phyloP scores from a whole-genome alignment of 2,113 vertebrate species.

The Peucedramus taeniatus region DNA sequence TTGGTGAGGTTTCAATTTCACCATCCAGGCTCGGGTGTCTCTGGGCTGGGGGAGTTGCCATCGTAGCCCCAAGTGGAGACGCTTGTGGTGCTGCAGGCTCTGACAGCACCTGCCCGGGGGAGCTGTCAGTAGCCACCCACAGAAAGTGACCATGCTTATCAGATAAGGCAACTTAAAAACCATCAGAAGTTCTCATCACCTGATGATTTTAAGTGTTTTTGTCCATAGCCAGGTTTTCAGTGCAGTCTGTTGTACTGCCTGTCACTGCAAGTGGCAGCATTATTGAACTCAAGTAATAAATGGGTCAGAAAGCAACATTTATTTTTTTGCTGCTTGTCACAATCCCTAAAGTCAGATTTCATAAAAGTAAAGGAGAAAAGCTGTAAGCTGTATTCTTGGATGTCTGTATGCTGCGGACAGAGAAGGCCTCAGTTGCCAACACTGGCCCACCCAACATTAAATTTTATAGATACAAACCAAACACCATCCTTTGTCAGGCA shows the following conservation, averaged over 20 bases:
- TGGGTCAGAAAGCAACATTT: not conserved
- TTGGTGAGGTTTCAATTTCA: too few species aligned
- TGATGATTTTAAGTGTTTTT: not conserved
- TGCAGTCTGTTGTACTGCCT: not conserved
- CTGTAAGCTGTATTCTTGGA: not conserved
- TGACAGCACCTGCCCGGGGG: too few species aligned
- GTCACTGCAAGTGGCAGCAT: not conserved
- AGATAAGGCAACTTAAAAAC: not conserved
- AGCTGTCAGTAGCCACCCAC: too few species aligned
- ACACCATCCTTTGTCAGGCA: not conserved
- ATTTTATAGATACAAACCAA: not conserved
- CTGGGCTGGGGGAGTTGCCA: too few species aligned
- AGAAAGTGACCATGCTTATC: not conserved
- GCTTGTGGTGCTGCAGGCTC: too few species aligned
- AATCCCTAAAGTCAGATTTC: not conserved
- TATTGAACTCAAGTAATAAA: not conserved
- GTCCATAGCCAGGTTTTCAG: not conserved
- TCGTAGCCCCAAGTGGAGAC: too few species aligned
- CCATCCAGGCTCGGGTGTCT: too few species aligned
- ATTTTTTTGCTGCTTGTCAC: not conserved
- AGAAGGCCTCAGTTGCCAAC: not conserved
- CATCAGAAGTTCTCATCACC: not conserved
- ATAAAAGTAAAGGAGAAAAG: not conserved
- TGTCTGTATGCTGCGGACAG: not conserved
- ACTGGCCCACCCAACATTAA: not conserved